Conservation (phyloP, 2,888 invertebrate genomes). For the Euplexia lucipara region DNA sequence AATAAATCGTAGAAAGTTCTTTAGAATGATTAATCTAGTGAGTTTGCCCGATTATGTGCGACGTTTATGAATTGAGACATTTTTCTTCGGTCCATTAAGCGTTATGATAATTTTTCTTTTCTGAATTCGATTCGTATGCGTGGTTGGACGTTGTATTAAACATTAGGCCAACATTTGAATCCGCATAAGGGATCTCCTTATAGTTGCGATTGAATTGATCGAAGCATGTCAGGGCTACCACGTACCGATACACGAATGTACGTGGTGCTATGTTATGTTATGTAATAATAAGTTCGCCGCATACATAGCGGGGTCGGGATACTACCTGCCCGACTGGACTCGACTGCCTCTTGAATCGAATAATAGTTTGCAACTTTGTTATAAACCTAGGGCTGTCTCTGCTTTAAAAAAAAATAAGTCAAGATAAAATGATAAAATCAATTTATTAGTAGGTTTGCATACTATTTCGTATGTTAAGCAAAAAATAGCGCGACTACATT, state of each 20-base stretch:
- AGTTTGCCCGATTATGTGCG: constrained; percentile 57
- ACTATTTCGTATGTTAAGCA: too few relatives aligned
- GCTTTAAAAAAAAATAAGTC: neutral
- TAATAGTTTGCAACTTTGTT: constrained; percentile 22
- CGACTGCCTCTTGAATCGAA: constrained; percentile 7
- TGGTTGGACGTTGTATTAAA: constrained; percentile 65
- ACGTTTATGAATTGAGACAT: constrained; percentile 65
- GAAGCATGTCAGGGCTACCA: constrained; percentile 88
- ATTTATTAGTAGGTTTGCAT: too few relatives aligned
- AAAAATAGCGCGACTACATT: too few relatives aligned
- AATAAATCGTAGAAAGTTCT: constrained; percentile 69
- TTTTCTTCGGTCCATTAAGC: constrained; percentile 60
- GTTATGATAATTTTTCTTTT: constrained; percentile 64
- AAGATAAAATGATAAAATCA: neutral
- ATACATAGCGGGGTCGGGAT: constrained; percentile 61
- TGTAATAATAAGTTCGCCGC: constrained; percentile 73
- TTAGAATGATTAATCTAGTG: constrained; percentile 60
- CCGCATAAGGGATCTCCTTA: constrained; percentile 82
- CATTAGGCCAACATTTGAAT: constrained; percentile 71
- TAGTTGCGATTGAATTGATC: constrained; percentile 77
- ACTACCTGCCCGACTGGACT: constrained; percentile 32
- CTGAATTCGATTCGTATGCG: constrained; percentile 69
- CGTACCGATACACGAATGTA: constrained; percentile 77
- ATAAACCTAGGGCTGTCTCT: neutral
- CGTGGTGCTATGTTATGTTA: constrained; percentile 83